Base-by-base conservation (phyloP, 2,797 vertebrate genomes). In the Sebastes minor region DNA sequence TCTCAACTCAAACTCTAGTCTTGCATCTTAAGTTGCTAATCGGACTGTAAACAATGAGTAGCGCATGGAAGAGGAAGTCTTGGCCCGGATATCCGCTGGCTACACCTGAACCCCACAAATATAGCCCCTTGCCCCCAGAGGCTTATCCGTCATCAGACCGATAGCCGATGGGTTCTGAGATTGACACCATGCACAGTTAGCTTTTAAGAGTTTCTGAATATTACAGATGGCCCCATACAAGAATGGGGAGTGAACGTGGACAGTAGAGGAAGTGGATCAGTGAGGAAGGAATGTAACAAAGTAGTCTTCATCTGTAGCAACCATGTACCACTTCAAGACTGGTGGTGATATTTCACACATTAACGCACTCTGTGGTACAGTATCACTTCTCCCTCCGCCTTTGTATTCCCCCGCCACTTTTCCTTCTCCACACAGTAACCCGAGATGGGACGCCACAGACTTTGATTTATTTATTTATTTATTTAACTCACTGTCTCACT, bases 381-480 rank as follows among this genome's bases (percentile, higher is more conserved):
- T 42, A 35, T 87, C 71, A 5, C 55, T 20, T 57, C 57, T 73
- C 63, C 8, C 28, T 35, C n/a, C 6, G 1, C 20, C 33, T 49
- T 71, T 52, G 28, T 77, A 5, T 62, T 53, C 25, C 60, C 32
- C 38, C 16, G 27, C 35, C 53, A 46, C 60, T 46, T 69, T 76
- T 80, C 52, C 62, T 52, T 70, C 62, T 78, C 66, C 25, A 67
- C 57, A 46, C 35, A 56, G 66, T 62, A 84, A 83, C 76, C 61
- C 63, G 64, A 80, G 83, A 75, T 23, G n/a, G 49, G 28, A 46
- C 6, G 8, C 33, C 28, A 60, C 25, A 77, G 33, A 83, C 67
- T 80, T 77, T 60, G 63, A 78, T 81, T 79, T 55, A 75, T 76
- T 74, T 71, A 89, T 85, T 74, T 78, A 68, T 85, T 74, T 78